Conservation (phyloP, 2,888 invertebrate species). For the Amphipyra berbera region DNA sequence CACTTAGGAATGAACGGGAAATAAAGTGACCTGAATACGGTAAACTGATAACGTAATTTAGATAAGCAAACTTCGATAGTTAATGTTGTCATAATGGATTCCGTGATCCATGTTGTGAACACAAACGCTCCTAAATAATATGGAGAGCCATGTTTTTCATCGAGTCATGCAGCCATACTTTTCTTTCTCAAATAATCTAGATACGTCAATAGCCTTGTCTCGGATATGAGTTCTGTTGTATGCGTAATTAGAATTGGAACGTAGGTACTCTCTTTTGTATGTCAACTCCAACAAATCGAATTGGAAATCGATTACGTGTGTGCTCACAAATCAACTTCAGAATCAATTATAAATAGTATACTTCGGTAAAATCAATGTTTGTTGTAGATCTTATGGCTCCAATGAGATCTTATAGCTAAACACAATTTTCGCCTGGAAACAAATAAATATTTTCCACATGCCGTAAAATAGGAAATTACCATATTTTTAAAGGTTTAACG, state of each 20-base stretch:
- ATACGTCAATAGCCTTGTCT: neutral
- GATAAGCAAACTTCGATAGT: constrained; percentile 37
- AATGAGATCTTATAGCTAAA: too few species aligned
- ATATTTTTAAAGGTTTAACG: too few species aligned
- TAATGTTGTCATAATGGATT: constrained; percentile 35
- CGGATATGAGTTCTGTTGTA: constrained; percentile 27
- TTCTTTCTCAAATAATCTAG: neutral
- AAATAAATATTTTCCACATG: too few species aligned
- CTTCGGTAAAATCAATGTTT: constrained; percentile 17
- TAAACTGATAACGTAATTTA: constrained; percentile 56
- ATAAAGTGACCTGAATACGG: constrained; percentile 73
- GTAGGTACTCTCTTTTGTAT: constrained; percentile 15
- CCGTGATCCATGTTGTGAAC: constrained; percentile 24
- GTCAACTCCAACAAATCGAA: constrained; percentile 18
- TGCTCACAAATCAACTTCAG: constrained; percentile 27
- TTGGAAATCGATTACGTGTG: constrained; percentile 29
- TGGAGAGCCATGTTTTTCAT: neutral
- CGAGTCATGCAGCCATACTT: neutral
- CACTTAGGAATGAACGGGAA: constrained; percentile 77
- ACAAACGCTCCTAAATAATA: constrained; percentile 9
- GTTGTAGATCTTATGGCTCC: too few species aligned
- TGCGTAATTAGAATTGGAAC: constrained; percentile 34
- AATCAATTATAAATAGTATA: constrained; percentile 30
- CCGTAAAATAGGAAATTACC: too few species aligned
- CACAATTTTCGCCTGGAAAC: too few species aligned